Evolutionary conservation across 2,113 vertebrate species (phyloP).

Genomic region (Grallaria varia): DNA sequence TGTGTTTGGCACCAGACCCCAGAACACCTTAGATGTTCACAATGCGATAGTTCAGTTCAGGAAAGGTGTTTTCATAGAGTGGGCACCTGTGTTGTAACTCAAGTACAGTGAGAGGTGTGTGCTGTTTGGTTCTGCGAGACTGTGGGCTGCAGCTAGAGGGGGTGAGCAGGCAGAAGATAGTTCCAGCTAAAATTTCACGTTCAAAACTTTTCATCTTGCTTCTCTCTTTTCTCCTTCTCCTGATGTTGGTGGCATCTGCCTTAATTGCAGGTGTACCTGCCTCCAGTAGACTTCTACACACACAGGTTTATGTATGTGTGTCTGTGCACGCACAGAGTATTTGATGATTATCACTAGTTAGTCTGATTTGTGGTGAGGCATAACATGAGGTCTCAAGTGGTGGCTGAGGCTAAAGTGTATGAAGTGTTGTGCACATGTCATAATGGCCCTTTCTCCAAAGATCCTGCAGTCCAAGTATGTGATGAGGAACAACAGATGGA

Average conservation of each 20-base stretch:
- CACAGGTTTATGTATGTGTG: neutral
- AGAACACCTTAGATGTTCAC: neutral
- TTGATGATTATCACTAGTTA: neutral
- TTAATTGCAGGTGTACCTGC: neutral
- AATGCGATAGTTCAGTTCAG: neutral
- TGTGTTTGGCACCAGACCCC: neutral
- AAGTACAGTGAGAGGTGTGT: accelerated
- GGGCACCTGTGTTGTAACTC: neutral
- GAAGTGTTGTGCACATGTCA: neutral
- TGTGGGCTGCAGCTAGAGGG: conserved; percentile 55
- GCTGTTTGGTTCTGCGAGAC: neutral
- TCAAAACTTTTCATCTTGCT: neutral
- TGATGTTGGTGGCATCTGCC: neutral
- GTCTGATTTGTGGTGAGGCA: neutral
- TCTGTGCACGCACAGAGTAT: accelerated
- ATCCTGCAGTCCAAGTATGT: neutral
- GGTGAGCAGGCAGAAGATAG: conserved; percentile 50
- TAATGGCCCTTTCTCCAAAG: neutral
- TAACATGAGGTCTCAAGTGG: neutral
- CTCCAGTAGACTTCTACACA: neutral
- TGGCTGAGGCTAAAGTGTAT: neutral
- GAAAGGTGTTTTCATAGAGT: neutral
- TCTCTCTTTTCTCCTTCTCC: neutral
- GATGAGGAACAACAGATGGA: conserved; percentile 49
- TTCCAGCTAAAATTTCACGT: neutral